These are phyloP conservation scores for Astropecten irregularis DNA, from an alignment of 53 echinoderm and acorn worm species.

Conservation along the genomic window DNA sequence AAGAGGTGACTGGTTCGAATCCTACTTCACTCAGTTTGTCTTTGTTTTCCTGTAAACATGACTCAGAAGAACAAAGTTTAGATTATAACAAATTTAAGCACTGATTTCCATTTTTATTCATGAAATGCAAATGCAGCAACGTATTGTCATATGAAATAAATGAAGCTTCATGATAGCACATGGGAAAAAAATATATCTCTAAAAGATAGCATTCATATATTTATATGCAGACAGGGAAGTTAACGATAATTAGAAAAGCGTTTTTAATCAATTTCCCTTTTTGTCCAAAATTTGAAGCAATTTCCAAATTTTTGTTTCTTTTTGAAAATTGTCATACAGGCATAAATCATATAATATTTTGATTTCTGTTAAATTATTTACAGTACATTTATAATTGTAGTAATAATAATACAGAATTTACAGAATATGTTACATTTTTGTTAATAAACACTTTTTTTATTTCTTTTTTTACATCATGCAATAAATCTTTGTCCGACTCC, in stretches of 20 bases:
- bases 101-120: conserved; percentile 1
- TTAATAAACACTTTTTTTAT: neutral
- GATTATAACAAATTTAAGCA: too few species aligned
- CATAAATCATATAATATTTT: neutral
- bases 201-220: conserved; percentile 20
- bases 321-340: too few species aligned
- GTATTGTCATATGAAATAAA: neutral
- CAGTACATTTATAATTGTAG: conserved; percentile 17
- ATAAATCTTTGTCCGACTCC: neutral
- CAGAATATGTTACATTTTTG: conserved; percentile 8
- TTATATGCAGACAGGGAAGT: neutral
- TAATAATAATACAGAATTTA: neutral
- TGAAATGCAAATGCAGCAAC: neutral
- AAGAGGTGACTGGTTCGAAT: too few species aligned
- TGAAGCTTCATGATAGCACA: conserved; percentile 22
- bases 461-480: conserved; percentile 5
- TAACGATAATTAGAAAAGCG: neutral
- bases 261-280: neutral
- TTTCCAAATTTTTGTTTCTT: too few species aligned
- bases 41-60: too few species aligned
- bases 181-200: conserved; percentile 12
- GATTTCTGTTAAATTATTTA: conserved; percentile 13
- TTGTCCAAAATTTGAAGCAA: neutral
- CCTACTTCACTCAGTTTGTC: too few species aligned
- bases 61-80: too few species aligned